Conservation (phyloP, 2,888 invertebrate species). For the Caenorhabditis zanzibari region DNA sequence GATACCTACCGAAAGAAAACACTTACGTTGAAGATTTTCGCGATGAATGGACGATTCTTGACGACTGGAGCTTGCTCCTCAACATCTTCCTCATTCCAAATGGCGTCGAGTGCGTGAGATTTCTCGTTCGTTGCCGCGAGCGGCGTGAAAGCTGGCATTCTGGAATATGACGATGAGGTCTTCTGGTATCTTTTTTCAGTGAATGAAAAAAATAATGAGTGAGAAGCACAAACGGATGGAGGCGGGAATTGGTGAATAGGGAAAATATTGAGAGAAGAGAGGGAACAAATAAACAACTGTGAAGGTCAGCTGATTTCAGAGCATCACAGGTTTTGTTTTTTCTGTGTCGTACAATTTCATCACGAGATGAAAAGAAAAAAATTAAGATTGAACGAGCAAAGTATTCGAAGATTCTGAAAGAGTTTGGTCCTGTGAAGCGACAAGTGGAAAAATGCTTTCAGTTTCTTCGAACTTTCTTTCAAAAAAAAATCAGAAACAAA, state of each 20-base stretch:
- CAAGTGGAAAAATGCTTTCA: not conserved
- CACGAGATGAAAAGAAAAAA: not conserved
- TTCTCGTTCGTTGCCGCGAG: slow-evolving; percentile 61
- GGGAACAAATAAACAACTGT: slow-evolving; percentile 45
- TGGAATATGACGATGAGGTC: not conserved
- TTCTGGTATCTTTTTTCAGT: not conserved
- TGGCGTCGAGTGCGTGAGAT: slow-evolving; percentile 18
- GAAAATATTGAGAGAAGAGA: slow-evolving; percentile 25
- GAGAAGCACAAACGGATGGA: slow-evolving; percentile 6
- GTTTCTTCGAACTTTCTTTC: not conserved
- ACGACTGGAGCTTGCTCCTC: slow-evolving; percentile 26
- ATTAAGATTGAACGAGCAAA: not conserved
- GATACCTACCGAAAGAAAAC: too few relatives aligned
- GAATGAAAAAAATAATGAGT: slow-evolving; percentile 6
- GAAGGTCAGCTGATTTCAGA: slow-evolving; percentile 57
- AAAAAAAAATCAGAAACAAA: not conserved
- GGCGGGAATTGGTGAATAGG: not conserved
- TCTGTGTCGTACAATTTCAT: not conserved
- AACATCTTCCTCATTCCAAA: slow-evolving; percentile 36
- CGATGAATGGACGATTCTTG: slow-evolving; percentile 25
- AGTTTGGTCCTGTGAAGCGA: not conserved
- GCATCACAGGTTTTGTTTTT: slow-evolving; percentile 43
- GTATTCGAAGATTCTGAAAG: slow-evolving; percentile 2
- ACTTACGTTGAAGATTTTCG: slow-evolving; percentile 38
- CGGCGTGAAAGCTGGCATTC: slow-evolving; percentile 62